Evolutionary conservation across 1,140 invertebrate genomes (phyloP), one percentile per base, ranked within the genome.

Genomic region (Drosophila ironensis): DNA sequence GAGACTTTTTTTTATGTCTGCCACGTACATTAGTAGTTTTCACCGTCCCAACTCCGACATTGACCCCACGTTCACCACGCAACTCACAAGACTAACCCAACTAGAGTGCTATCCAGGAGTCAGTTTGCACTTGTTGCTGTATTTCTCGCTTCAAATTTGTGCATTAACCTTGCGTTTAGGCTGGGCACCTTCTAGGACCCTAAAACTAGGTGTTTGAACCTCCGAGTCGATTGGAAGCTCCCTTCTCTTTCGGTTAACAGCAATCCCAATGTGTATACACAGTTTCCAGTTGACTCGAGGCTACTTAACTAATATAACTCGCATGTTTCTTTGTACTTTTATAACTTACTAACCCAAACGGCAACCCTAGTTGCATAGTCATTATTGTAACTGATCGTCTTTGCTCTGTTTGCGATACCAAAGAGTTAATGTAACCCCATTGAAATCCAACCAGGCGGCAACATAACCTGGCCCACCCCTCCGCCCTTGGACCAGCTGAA

Each of bases 401-500:
- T 17, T 11, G 2, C 0, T 27, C 25, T 9, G 4, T 6, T 33
- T 33, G 2, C 14, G 3, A 28, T n/a, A 27, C 44, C 4, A 8
- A 19, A n/a, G n/a, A 42, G 2, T 19, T 50, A 67, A 50, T 24
- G 27, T 4, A 3, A 12, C n/a, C 6, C 14, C 5, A 14, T 12
- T 7, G 1, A 52, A 42, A 20, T 7, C 35, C 24, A 19, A 25
- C 60, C 48, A 80, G 88, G 88, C 71, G 81, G 78, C 27, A 89
- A 89, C 45, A 88, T 86, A 48, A 89, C 72, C 19, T 89, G 88
- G 88, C 87, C 81, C 4, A 87, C 88, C 50, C 87, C 77, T 14
- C 88, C 82, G 25, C 81, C 88, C 6, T 45, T 90, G 46, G 89
- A 90, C 12, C 87, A 90, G 38, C 42, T 90, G 6, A 90, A 89